Evolutionary conservation across 2,888 invertebrate genomes (phyloP).

Genomic region (Ernsta delagoae): DNA sequence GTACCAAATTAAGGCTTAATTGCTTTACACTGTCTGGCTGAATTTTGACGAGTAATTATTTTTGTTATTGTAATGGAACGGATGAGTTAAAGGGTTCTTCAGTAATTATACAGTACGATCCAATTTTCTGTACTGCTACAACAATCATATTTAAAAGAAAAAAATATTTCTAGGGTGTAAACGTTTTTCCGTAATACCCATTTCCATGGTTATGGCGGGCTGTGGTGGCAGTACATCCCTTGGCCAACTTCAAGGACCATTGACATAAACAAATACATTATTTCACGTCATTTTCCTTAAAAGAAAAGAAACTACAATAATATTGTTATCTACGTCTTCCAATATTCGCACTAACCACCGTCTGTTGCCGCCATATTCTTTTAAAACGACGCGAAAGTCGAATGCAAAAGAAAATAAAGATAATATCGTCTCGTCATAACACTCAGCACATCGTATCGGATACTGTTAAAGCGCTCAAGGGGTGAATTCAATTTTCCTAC

Average conservation of each 20-base stretch:
- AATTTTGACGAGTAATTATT: conserved; percentile 20
- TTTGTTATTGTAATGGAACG: conserved; percentile 14
- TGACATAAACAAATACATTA: too few species aligned
- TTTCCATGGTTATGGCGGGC: too few species aligned
- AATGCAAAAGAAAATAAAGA: neutral
- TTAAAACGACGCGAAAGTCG: conserved; percentile 2
- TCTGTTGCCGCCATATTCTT: neutral
- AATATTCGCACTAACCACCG: neutral
- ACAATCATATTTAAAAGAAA: neutral
- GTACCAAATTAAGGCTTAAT: neutral
- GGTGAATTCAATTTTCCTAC: conserved; percentile 35
- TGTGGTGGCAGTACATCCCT: too few species aligned
- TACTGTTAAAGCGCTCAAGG: conserved; percentile 24
- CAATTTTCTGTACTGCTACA: neutral
- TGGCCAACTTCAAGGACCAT: too few species aligned
- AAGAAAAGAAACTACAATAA: too few species aligned
- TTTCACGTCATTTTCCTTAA: too few species aligned
- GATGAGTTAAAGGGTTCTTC: neutral
- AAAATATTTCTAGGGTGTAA: too few species aligned
- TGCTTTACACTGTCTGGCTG: conserved; percentile 12
- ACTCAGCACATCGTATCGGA: conserved; percentile 24
- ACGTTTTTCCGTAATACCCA: too few species aligned
- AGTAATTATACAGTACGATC: conserved; percentile 2
- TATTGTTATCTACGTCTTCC: too few species aligned
- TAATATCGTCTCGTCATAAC: conserved; percentile 6